A percentile compares a stretch with the other conserved stretches of the same genome.
phyloP scores from a whole-genome alignment of 2,113 vertebrate species.

The Lipotes vexillifer region DNA sequence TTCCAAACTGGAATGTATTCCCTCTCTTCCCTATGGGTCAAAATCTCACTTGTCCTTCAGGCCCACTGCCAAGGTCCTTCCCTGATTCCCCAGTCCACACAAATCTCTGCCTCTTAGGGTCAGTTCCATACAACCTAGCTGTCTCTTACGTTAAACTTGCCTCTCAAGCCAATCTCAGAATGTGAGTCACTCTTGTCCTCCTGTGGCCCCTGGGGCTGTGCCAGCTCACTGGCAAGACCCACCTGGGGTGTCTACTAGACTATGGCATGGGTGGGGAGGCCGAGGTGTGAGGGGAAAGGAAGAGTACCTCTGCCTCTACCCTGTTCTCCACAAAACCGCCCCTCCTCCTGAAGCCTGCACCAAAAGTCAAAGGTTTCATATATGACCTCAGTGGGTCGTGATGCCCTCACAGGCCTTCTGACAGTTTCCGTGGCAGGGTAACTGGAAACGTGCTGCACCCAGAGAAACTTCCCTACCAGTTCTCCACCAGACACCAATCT shows the following conservation, averaged over 20 bases:
- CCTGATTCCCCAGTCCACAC: background rate
- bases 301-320: background rate
- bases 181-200: background rate
- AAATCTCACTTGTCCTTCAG: background rate
- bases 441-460: no score
- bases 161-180: background rate
- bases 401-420: constrained; percentile 23
- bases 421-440: background rate
- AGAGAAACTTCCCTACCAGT: no score
- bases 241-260: background rate
- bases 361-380: background rate
- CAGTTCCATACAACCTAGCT: background rate
- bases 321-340: background rate
- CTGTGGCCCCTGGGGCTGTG: background rate
- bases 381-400: constrained; percentile 21
- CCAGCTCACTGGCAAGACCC: background rate
- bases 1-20: no score
- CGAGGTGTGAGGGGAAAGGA: background rate
- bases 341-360: background rate
- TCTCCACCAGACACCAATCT: no score
- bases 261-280: background rate
- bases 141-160: background rate
- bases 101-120: background rate
- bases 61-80: background rate
- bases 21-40: background rate